These are phyloP conservation scores for Melanerpes aurifrons DNA, from an alignment of 2,113 vertebrate species.

Conservation along the genomic window DNA sequence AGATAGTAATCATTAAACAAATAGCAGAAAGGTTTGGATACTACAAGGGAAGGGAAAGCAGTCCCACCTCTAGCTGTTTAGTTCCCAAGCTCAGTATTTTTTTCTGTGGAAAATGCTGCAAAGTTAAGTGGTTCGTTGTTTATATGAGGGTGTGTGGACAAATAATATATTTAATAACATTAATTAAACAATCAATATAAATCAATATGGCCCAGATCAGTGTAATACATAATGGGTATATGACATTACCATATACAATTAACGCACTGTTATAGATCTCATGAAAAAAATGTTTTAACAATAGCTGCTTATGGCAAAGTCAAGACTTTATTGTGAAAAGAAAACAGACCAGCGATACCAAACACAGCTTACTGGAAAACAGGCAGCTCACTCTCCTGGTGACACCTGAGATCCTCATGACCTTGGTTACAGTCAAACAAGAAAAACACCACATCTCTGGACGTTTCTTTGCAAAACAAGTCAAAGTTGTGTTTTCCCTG, in stretches of 20 bases:
- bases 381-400: background rate
- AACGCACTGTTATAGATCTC: background rate
- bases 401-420: background rate
- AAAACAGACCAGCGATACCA: background rate
- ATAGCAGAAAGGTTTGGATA: conserved; percentile 50
- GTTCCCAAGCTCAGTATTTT: conserved; percentile 28
- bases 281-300: background rate
- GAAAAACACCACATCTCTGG: background rate
- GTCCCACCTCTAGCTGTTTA: background rate
- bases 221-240: too few relatives aligned
- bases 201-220: background rate
- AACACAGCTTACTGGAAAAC: background rate
- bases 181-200: background rate
- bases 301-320: background rate
- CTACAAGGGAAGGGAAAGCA: conserved; percentile 21
- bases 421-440: background rate
- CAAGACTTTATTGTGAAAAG: background rate
- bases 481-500: background rate
- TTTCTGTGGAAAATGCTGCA: conserved; percentile 49
- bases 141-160: background rate
- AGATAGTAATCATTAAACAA: conserved; percentile 69
- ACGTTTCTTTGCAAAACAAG: background rate
- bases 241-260: background rate
- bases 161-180: background rate
- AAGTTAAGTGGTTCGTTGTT: background rate